Evolutionary conservation across 1,140 invertebrate species (phyloP).

Genomic region (Belonocnema kinseyi): DNA sequence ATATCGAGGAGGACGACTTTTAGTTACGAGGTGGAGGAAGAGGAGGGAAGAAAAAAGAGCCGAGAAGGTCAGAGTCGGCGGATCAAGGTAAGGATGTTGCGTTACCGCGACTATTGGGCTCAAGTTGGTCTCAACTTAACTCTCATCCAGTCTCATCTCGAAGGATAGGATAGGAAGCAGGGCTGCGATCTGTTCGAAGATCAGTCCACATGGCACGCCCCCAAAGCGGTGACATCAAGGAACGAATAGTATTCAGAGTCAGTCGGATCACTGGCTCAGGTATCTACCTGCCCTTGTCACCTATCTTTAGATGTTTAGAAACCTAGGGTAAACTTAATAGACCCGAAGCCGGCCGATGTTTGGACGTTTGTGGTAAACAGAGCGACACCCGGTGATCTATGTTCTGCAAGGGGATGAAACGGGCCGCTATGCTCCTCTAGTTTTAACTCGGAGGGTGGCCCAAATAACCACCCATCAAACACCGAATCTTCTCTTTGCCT

Average conservation of each 20-base stretch:
- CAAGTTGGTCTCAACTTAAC: background rate
- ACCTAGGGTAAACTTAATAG: slow-evolving; percentile 68
- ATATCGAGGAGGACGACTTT: slow-evolving; percentile 18
- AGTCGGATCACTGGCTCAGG: slow-evolving; percentile 28
- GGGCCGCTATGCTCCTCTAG: slow-evolving; percentile 56
- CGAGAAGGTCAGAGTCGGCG: slow-evolving; percentile 62
- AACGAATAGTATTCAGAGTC: slow-evolving; percentile 39
- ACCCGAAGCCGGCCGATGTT: slow-evolving; percentile 67
- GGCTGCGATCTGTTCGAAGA: slow-evolving; percentile 22
- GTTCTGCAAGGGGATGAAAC: slow-evolving; percentile 65
- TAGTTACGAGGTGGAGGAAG: background rate
- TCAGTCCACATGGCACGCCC: slow-evolving; percentile 45
- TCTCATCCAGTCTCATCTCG: background rate
- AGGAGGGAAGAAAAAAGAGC: slow-evolving; percentile 36
- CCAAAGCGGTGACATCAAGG: slow-evolving; percentile 71
- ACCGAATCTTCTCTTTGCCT: slow-evolving; percentile 26
- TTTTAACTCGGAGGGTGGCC: slow-evolving; percentile 54
- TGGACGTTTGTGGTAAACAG: slow-evolving; percentile 75
- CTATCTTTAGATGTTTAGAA: slow-evolving; percentile 43
- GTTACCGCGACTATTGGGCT: slow-evolving; percentile 63
- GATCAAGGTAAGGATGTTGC: slow-evolving; percentile 71
- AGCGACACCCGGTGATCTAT: slow-evolving; percentile 74
- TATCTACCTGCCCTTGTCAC: slow-evolving; percentile 56
- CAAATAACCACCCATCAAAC: slow-evolving; percentile 45
- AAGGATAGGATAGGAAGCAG: slow-evolving; percentile 28